Conservation (phyloP, 2,113 vertebrate genomes). For the Thalassoma bifasciatum region DNA sequence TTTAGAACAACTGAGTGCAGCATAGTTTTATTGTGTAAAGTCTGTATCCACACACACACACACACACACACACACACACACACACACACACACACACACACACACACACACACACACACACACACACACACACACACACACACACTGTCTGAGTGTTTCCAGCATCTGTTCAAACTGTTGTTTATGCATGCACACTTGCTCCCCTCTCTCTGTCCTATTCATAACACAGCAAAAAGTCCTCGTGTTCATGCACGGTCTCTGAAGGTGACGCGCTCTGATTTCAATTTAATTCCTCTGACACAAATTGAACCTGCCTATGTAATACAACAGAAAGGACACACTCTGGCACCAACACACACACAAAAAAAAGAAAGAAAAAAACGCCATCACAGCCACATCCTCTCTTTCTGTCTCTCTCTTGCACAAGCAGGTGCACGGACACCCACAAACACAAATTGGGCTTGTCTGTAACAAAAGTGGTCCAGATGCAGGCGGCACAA, state of each 20-base stretch:
- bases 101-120: background rate
- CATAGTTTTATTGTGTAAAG: too few species aligned
- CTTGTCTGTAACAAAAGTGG: conserved; percentile 71
- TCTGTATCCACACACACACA: background rate
- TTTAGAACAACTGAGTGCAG: background rate
- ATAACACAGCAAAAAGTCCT: background rate
- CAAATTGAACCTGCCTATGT: conserved; percentile 57
- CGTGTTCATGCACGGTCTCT: conserved; percentile 36
- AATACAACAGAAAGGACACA: conserved; percentile 36
- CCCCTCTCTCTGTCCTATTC: background rate
- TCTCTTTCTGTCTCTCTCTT: background rate
- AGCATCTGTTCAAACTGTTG: background rate
- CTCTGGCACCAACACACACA: conserved; percentile 8
- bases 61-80: too few species aligned
- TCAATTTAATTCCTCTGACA: conserved; percentile 48
- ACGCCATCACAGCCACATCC: conserved; percentile 12
- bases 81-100: too few species aligned
- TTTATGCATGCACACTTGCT: background rate
- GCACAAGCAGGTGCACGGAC: conserved; percentile 43
- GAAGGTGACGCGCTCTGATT: conserved; percentile 24
- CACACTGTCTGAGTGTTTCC: background rate
- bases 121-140: background rate
- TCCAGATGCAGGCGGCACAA: conserved; percentile 51
- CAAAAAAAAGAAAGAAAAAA: too few species aligned
- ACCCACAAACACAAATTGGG: conserved; percentile 58